These are phyloP conservation scores for Microcebus jonahi DNA, from an alignment of 2,113 vertebrate genomes.

Conservation along the genomic window DNA sequence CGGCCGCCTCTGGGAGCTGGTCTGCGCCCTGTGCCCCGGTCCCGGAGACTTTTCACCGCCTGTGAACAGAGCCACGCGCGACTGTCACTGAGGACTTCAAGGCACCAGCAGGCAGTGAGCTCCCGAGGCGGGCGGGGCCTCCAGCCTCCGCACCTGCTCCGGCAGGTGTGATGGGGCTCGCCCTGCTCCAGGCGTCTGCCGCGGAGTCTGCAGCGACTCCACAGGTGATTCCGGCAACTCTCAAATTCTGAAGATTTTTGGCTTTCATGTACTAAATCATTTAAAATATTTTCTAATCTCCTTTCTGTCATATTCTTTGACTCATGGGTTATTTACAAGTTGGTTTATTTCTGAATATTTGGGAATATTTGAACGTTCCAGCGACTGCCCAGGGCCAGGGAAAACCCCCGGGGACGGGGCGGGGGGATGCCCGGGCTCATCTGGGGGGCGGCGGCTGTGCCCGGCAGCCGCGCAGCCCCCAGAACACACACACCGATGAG, in stretches of 20 bases:
- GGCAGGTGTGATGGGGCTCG: too few species aligned
- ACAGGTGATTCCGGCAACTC: background rate
- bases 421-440: background rate
- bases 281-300: background rate
- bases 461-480: background rate
- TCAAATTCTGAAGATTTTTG: background rate
- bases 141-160: too few species aligned
- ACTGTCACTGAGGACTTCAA: too few species aligned
- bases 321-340: background rate
- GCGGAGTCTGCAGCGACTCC: accelerated
- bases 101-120: too few species aligned
- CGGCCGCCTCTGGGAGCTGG: background rate
- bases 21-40: too few species aligned
- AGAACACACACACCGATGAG: background rate
- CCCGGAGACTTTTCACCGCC: background rate
- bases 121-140: too few species aligned
- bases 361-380: background rate
- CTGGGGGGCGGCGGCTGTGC: background rate
- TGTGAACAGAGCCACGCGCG: too few species aligned
- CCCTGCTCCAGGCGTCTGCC: too few species aligned
- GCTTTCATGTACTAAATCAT: background rate
- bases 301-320: background rate
- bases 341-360: background rate
- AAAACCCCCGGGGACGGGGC: background rate
- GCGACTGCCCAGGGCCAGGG: background rate